Evolutionary conservation across 2,797 vertebrate species (phyloP), one percentile per base, ranked within the genome.

Genomic region (Megaceryle alcyon): DNA sequence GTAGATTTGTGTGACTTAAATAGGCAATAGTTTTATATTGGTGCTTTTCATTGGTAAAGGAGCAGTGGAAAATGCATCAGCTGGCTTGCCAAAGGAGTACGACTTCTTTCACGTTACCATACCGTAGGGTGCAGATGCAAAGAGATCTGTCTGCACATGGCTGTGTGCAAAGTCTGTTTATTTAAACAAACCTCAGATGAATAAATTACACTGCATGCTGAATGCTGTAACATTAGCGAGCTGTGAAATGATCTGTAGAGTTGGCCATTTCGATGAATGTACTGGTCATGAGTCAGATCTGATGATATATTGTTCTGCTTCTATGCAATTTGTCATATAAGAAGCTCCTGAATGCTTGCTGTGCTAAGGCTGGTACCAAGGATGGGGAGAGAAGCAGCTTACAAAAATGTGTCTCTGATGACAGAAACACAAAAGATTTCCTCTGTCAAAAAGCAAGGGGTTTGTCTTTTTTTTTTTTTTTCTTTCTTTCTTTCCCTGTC

Each of bases 171-270:
- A 64, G 22, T 84, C 54, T 86, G 20, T 92, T 93, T 95, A 64
- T 95, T 88, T 92, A 80, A 81, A 70, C 33, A 92, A 86, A 88
- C 29, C 53, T 88, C 73, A 82, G 46, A 57, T 88, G 86, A 88
- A 88, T 73, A 86, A 96, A 91, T 84, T 68, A 83, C 51, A 68
- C 7, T 48, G 19, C 21, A 39, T 4, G 5, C 46, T 86, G 33
- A 84, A 92, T 56, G 14, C 12, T 90, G 39, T 53, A 87, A 86
- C 19, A 12, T 64, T 37, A 90, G 18, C 43, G 56, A 92, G 54
- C 39, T 59, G 44, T 88, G 73, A 93, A 89, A 80, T 51, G 17
- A 77, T 82, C 51, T 44, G 54, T 64, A 61, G 46, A 26, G 17
- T 91, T 71, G 35, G 29, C 23, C 35, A 29, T 79, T 92, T 83